These are phyloP conservation scores for Drosophila austrosaltans DNA, from an alignment of 2,888 invertebrate genomes.

Conservation along the genomic window DNA sequence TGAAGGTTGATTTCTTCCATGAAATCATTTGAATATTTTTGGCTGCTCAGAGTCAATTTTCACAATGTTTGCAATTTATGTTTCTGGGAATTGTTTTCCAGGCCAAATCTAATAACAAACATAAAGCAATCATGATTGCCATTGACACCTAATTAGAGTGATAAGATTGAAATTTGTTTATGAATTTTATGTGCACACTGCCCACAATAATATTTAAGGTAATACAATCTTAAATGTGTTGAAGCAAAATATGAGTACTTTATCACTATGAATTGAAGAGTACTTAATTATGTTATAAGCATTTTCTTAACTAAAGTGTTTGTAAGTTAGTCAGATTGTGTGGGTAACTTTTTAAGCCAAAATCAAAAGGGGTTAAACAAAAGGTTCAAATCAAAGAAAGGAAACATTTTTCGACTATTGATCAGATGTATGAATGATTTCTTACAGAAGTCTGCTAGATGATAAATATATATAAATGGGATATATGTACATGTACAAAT, in stretches of 20 bases:
- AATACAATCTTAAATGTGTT: background rate
- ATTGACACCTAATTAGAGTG: background rate
- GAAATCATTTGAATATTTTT: slow-evolving; percentile 52
- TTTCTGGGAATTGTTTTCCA: background rate
- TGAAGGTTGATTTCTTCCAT: slow-evolving; percentile 41
- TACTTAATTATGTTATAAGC: too few relatives aligned
- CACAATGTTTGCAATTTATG: background rate
- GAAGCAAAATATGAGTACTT: background rate
- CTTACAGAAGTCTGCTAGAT: too few relatives aligned
- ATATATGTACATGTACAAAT: too few relatives aligned
- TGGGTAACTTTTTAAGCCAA: too few relatives aligned
- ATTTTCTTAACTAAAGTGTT: too few relatives aligned
- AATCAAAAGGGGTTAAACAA: too few relatives aligned
- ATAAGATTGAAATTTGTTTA: background rate
- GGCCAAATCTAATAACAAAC: background rate
- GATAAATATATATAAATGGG: too few relatives aligned
- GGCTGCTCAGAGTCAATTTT: slow-evolving; percentile 8
- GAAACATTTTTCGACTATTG: too few relatives aligned
- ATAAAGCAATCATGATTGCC: background rate
- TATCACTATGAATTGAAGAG: background rate
- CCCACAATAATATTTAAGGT: background rate
- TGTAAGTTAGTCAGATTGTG: too few relatives aligned
- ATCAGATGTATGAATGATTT: too few relatives aligned
- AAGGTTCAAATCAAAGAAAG: too few relatives aligned
- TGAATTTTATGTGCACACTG: background rate